Evolutionary conservation across 2,888 invertebrate genomes (phyloP), one percentile per base, ranked within the genome.

Genomic region (Cantharis lateralis): DNA sequence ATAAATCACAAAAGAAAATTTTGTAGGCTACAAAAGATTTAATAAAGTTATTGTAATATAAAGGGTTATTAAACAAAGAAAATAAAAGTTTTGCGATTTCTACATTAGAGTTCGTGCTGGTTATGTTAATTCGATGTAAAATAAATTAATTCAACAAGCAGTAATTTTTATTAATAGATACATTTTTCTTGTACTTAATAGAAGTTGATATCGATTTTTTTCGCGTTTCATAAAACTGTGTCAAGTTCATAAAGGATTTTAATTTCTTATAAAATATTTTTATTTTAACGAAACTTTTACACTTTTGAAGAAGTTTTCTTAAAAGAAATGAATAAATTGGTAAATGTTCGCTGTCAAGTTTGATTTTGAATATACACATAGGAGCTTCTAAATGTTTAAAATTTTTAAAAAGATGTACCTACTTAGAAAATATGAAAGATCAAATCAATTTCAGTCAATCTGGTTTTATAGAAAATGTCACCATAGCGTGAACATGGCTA

Each of bases 371-470:
- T 32, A n/a, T 10, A 26, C 11, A 20, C n/a, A 48, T n/a, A n/a
- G n/a, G n/a, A 48, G 48, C n/a, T n/a, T 48, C 48, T 48, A 48
- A 48, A 48, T 48, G 48, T 48, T 48, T n/a, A 48, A 48, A 4
- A 48, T 48, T 48, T n/a, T 48, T 48, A 48, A 48, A 48, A 48
- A 48, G 48, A 48, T 48, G 48, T 48, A 48, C 48, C 48, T 48
- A 48, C 48, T 48, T 48, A 48, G 7, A 11, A 48, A 48, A 48
- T 48, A 48, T 48, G n/a, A 48, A 48, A 48, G 48, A 48, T 77
- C 71, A 71, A 77, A 74, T 77, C 74, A 74, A 74, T 77, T 74
- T 74, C 15, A 63, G 71, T 70, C 74, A 74, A 77, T 77, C 74
- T 74, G 61, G 74, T 74, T 74, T 68, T 74, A n/a, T n/a, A 69